Evolutionary conservation across 2,113 vertebrate genomes (phyloP), one percentile per base, ranked within the genome.

Genomic region (Saguinus midas): DNA sequence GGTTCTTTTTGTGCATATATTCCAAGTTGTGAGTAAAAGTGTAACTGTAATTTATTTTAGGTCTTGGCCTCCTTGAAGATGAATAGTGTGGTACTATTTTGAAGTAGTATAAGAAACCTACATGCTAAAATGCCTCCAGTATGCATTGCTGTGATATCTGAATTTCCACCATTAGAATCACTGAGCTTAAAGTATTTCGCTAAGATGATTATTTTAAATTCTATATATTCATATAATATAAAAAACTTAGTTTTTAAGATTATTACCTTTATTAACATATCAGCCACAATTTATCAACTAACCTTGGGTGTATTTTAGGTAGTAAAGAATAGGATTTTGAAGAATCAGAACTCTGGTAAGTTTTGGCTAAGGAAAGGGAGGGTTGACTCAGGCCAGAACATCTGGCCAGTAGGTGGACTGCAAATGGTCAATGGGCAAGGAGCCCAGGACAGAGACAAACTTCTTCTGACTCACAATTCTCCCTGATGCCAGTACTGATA

Each of bases 321-420:
- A 83, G 52, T 25, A 94, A 37, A 95, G n/a, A 92, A 92, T 40
- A 95, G 83, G 29, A 92, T 96, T 95, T 93, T 95, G 58, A 95
- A 81, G 58, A 93, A 81, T 48, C 87, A 55, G 25, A 66, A 87
- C 23, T 58, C 45, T 64, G 57, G 57, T 96, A 85, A 76, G 48
- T 96, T 96, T 94, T 82, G 4, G 8, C 20, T 86, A 57, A 32
- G 29, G 45, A 79, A 70, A 29, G 48, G 11, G 35, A 90, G 88
- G 43, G 3, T 48, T 92, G 66, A 91, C 8, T 45, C 27, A 55
- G 57, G 40, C 52, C 16, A 73, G 64, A 92, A 66, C 25, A 75
- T 73, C 35, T 90, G 68, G 45, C 43, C 58, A 87, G 2, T 50
- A 72, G 45, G 21, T 35, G 8, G 45, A 25, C 66, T 52, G 32